These are phyloP conservation scores for Rhimphoctona megacephalus DNA, from an alignment of 2,888 invertebrate genomes.

Conservation along the genomic window DNA sequence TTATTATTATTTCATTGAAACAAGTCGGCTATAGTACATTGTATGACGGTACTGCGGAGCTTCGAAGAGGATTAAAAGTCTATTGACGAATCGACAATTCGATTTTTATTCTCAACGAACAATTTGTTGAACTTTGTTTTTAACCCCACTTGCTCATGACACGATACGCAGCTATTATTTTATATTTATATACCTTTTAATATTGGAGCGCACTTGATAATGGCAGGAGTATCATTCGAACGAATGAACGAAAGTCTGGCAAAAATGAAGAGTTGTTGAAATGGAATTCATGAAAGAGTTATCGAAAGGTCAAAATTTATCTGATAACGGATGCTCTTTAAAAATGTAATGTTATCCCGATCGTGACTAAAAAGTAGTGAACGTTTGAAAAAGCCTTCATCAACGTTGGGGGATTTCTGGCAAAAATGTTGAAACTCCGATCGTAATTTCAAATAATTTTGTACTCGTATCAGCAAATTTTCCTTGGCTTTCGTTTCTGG, in stretches of 20 bases:
- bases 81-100: background rate
- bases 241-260: background rate
- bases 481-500: background rate
- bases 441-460: background rate
- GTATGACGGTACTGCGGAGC: slow-evolving; percentile 20
- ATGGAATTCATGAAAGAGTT: background rate
- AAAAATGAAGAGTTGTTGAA: background rate
- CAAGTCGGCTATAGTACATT: slow-evolving; percentile 66
- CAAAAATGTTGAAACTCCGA: background rate
- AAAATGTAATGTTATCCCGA: background rate
- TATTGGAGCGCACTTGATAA: background rate
- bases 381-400: background rate
- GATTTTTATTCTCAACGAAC: background rate
- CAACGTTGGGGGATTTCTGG: no score
- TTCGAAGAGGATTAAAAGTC: background rate
- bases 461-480: background rate
- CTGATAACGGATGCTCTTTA: background rate
- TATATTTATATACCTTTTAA: background rate
- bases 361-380: background rate
- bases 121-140: background rate
- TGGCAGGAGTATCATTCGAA: slow-evolving; percentile 6
- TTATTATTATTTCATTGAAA: slow-evolving; percentile 37
- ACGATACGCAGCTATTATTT: background rate
- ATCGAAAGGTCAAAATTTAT: background rate
- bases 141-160: background rate